Percentiles rank a stretch among this genome's conserved stretches.
Conservation (phyloP, 1,140 invertebrate genomes). For the Apis laboriosa region DNA sequence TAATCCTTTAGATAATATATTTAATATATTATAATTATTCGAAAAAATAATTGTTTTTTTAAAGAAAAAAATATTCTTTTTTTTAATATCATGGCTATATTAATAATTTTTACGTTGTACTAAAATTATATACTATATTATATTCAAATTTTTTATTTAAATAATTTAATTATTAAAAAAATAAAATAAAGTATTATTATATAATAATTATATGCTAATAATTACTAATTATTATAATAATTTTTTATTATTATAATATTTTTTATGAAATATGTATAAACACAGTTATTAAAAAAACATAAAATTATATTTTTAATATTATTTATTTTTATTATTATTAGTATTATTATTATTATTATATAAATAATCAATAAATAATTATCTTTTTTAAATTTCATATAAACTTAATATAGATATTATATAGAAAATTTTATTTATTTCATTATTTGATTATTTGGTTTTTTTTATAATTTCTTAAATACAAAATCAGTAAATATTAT, state of each 20-base stretch:
- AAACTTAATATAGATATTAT: not conserved
- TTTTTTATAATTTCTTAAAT: too few species aligned
- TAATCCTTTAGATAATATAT: not conserved
- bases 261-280: too few species aligned
- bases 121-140: not conserved
- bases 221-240: not conserved
- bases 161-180: not conserved
- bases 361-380: not conserved
- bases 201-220: not conserved
- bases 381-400: not conserved
- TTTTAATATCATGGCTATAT: not conserved
- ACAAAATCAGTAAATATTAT: too few species aligned
- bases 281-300: too few species aligned
- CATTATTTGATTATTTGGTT: not conserved
- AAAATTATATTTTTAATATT: too few species aligned
- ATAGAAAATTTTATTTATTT: not conserved
- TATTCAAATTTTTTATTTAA: not conserved
- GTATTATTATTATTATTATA: not conserved
- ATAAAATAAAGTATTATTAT: not conserved
- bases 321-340: too few species aligned
- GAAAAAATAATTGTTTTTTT: not conserved
- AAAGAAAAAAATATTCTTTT: not conserved
- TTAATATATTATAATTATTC: not conserved
- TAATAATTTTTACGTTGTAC: not conserved
- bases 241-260: too few species aligned